A percentile compares a stretch with the other conserved stretches of the same genome.
phyloP scores from a whole-genome alignment of 2,888 invertebrate genomes.

The Ichneumoninae sp. region DNA sequence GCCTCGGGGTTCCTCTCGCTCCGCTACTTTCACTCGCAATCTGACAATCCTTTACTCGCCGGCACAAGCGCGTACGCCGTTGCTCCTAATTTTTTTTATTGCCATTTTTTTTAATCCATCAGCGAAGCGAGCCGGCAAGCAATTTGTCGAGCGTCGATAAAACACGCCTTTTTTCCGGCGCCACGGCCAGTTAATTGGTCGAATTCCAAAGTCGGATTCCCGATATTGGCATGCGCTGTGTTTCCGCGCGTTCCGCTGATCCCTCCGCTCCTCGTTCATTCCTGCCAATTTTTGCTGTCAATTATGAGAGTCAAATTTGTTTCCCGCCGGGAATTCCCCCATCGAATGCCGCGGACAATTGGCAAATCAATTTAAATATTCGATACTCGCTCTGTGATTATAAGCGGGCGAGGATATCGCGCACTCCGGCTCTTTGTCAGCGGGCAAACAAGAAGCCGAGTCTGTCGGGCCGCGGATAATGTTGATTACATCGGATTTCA shows the following conservation, averaged over 20 bases:
- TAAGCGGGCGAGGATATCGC: background rate
- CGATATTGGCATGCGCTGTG: background rate
- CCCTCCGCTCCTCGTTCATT: background rate
- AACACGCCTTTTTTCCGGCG: conserved; percentile 4
- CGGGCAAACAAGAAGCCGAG: background rate
- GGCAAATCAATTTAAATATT: background rate
- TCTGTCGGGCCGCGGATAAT: background rate
- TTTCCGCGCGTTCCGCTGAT: background rate
- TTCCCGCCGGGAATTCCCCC: background rate
- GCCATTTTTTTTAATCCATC: conserved; percentile 34
- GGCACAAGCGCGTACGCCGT: background rate
- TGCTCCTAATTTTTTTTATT: conserved; percentile 6
- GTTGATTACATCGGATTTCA: conserved; percentile 4
- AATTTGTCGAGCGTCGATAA: conserved; percentile 42
- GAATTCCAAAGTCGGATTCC: conserved; percentile 17
- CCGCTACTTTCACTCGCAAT: conserved; percentile 35
- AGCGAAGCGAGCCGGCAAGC: conserved; percentile 23
- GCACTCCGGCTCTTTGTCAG: background rate
- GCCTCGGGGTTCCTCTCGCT: conserved; percentile 16
- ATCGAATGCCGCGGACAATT: background rate
- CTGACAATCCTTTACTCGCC: conserved; percentile 27
- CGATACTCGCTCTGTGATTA: background rate
- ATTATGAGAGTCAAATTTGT: background rate
- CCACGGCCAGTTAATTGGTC: conserved; percentile 32
- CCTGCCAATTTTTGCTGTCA: background rate